Percentiles rank a stretch among this genome's conserved stretches.
Evolutionary conservation across 2,113 vertebrate species (phyloP).

Genomic region (Rattus rattus): DNA sequence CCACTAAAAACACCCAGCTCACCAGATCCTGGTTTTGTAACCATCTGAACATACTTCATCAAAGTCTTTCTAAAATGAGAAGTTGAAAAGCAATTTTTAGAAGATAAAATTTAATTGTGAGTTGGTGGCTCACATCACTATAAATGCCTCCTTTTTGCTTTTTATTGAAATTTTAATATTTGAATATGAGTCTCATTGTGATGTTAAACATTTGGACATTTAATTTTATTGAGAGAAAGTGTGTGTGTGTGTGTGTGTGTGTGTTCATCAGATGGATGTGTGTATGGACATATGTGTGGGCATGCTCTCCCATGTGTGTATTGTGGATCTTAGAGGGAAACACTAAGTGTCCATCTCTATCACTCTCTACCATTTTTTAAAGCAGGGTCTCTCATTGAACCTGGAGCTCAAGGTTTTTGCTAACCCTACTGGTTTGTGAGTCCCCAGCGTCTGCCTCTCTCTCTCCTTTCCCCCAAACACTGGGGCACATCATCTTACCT

Average conservation of each 20-base stretch:
- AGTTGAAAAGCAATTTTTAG: neutral
- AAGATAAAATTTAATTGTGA: neutral
- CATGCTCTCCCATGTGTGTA: too few relatives aligned
- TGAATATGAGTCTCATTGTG: neutral
- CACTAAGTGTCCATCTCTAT: neutral
- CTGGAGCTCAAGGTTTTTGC: neutral
- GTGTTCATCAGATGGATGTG: too few relatives aligned
- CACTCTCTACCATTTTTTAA: too few relatives aligned
- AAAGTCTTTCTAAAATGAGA: neutral
- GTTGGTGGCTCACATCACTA: neutral
- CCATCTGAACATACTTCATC: neutral
- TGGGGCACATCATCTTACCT: neutral
- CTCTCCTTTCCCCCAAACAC: neutral
- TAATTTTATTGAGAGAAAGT: neutral
- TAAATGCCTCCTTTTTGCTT: neutral
- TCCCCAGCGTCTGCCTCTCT: neutral
- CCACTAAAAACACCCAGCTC: neutral
- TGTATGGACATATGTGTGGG: too few relatives aligned
- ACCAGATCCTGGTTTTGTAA: neutral
- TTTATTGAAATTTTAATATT: neutral
- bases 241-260: neutral
- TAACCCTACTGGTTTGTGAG: neutral
- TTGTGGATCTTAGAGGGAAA: too few relatives aligned
- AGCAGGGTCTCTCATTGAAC: neutral
- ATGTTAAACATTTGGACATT: constrained; percentile 35